These are phyloP conservation scores for Herpetotheres cachinnans DNA, from an alignment of 2,113 vertebrate species.

Conservation along the genomic window DNA sequence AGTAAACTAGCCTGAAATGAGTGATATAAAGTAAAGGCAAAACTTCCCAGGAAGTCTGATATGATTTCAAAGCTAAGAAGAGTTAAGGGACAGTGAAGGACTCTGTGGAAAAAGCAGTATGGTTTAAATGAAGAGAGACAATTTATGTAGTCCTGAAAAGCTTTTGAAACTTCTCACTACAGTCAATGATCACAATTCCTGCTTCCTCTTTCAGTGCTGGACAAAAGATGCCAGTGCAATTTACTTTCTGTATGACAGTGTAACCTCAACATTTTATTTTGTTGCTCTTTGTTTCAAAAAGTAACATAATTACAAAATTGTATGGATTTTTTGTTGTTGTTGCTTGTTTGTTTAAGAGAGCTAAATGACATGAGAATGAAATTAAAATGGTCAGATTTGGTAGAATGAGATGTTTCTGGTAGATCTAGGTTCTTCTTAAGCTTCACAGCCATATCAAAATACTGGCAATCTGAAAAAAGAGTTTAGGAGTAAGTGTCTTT, in stretches of 20 bases:
- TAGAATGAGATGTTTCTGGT: neutral
- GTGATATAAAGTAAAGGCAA: neutral
- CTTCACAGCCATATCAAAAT: neutral
- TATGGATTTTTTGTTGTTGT: rapidly evolving
- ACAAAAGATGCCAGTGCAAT: neutral
- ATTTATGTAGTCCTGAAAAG: neutral
- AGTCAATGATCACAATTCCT: neutral
- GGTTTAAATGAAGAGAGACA: neutral
- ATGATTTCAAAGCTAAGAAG: neutral
- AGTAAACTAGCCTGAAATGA: neutral
- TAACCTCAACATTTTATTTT: neutral
- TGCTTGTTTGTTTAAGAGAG: neutral
- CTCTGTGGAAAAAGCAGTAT: neutral
- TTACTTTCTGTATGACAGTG: neutral
- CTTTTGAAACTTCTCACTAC: neutral
- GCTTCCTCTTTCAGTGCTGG: neutral
- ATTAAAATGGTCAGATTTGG: neutral
- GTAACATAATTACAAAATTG: rapidly evolving
- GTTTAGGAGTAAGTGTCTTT: neutral
- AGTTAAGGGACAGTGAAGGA: neutral
- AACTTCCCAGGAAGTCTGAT: neutral
- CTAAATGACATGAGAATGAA: neutral
- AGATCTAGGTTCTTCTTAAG: neutral
- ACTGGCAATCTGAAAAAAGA: neutral
- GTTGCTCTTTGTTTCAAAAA: neutral